phyloP scores from a whole-genome alignment of 2,888 invertebrate species.

The Dichetophora obliterata region DNA sequence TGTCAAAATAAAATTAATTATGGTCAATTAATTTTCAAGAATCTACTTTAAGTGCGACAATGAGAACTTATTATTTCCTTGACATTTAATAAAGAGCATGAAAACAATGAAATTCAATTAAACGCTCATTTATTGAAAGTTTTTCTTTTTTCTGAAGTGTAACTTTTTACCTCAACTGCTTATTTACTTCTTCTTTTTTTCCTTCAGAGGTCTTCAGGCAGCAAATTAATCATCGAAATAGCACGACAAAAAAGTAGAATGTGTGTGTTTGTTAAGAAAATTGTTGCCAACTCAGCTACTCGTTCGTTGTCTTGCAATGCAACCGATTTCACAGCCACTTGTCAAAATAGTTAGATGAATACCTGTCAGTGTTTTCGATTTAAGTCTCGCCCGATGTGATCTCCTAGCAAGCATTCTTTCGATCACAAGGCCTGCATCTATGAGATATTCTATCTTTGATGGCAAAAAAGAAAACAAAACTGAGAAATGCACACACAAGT shows the following conservation, averaged over 20 bases:
- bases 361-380: conserved; percentile 3
- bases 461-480: not conserved
- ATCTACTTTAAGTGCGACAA: conserved; percentile 10
- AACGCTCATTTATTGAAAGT: conserved; percentile 17
- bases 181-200: not conserved
- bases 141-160: not conserved
- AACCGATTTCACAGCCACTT: conserved; percentile 24
- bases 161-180: not conserved
- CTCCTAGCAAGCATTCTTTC: not conserved
- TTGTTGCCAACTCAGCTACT: conserved; percentile 13
- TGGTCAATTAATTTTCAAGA: conserved; percentile 16
- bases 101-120: conserved; percentile 24
- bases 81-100: not conserved
- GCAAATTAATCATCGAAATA: conserved; percentile 21
- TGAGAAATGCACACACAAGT: not conserved
- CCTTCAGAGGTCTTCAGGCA: not conserved
- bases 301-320: not conserved
- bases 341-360: conserved; percentile 26
- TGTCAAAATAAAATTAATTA: conserved; percentile 21
- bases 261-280: not conserved
- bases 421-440: not conserved
- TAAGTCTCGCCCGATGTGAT: not conserved
- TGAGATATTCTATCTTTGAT: not conserved
- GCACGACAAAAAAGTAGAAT: not conserved
- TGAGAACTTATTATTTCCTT: not conserved